Percentiles rank a stretch among this genome's conserved stretches.
These are phyloP conservation scores for Bergia puertoricense DNA, from an alignment of 92 coral and sea anemone genomes.

Conservation along the genomic window DNA sequence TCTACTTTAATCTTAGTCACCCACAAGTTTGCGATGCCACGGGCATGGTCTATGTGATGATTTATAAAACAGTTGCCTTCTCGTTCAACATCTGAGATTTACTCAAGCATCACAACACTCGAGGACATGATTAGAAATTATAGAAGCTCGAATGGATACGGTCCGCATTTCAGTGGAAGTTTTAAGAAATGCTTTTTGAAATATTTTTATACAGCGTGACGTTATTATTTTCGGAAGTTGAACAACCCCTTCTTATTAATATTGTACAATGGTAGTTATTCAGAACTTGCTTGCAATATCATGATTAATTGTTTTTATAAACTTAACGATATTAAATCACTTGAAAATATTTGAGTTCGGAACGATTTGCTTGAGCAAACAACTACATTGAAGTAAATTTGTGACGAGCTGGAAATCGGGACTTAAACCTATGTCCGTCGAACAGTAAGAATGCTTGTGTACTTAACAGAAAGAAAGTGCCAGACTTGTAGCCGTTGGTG, in stretches of 20 bases:
- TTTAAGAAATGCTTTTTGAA: not conserved
- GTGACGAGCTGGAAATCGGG: conserved; percentile 13
- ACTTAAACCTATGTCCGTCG: conserved; percentile 23
- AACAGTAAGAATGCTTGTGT: conserved; percentile 20
- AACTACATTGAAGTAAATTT: not conserved
- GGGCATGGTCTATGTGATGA: not conserved
- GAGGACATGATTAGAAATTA: not conserved
- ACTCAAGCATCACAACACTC: not conserved
- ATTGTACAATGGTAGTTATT: conserved; percentile 35
- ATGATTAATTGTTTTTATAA: conserved; percentile 21
- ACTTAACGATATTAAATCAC: conserved; percentile 1
- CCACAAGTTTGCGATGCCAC: not conserved
- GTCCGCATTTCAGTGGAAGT: not conserved
- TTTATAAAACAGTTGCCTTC: not conserved
- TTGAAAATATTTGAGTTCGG: not conserved
- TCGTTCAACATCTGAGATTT: not conserved
- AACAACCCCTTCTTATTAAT: not conserved
- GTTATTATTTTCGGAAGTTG: conserved; percentile 30
- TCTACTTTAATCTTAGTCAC: conserved; percentile 5
- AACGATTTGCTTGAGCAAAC: conserved; percentile 36
- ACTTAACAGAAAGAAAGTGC: not conserved
- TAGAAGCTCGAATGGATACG: no score
- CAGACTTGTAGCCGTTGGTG: not conserved
- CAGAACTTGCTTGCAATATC: conserved; percentile 45
- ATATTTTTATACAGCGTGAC: not conserved